phyloP scores from a whole-genome alignment of 2,888 invertebrate species.

The Beris chalybata region DNA sequence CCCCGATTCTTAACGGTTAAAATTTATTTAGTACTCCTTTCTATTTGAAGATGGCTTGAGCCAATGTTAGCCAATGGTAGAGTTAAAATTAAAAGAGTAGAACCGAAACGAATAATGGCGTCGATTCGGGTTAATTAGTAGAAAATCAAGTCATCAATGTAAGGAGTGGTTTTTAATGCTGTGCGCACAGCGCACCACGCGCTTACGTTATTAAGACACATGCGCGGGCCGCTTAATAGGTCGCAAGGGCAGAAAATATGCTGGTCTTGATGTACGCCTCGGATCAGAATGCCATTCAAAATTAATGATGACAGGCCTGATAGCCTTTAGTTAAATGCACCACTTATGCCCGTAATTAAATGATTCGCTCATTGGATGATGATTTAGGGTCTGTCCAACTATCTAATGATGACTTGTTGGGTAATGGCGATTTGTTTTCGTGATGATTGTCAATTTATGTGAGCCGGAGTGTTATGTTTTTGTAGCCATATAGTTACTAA shows the following conservation, averaged over 20 bases:
- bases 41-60: neutral
- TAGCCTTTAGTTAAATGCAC: conserved; percentile 21
- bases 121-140: conserved; percentile 1
- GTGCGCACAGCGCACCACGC: neutral
- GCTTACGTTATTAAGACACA: conserved; percentile 24
- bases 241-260: conserved; percentile 20
- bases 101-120: no score
- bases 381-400: conserved; percentile 15
- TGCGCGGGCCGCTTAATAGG: conserved; percentile 30
- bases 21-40: no score
- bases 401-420: no score
- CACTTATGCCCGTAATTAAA: conserved; percentile 19
- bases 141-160: conserved; percentile 28
- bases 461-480: no score
- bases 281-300: conserved; percentile 12
- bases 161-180: conserved; percentile 21
- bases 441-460: no score
- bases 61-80: neutral
- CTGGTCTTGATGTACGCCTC: conserved; percentile 11
- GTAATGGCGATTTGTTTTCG: no score
- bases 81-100: no score
- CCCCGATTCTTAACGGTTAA: no score
- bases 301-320: conserved; percentile 30
- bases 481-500: no score
- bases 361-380: conserved; percentile 29